Percentiles rank a stretch among this genome's conserved stretches.
Evolutionary conservation across 2,888 invertebrate genomes (phyloP).

Genomic region (Lithophane ornitopus): DNA sequence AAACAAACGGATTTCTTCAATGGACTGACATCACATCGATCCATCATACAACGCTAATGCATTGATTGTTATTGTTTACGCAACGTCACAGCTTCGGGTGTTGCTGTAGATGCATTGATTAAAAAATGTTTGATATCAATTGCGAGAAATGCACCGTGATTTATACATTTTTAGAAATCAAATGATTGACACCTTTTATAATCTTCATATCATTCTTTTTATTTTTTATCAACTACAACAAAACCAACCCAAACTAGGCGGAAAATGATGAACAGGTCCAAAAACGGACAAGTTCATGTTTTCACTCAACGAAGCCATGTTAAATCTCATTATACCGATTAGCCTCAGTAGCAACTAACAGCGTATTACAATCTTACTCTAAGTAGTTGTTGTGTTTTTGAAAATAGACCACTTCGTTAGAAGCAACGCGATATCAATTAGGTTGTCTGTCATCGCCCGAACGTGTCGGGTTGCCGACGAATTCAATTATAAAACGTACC

Average conservation of each 20-base stretch:
- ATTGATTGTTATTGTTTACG: constrained; percentile 84
- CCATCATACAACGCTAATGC: constrained; percentile 84
- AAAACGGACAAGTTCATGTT: constrained; percentile 3
- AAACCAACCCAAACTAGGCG: background rate
- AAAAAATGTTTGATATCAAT: constrained; percentile 36
- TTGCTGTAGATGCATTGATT: constrained; percentile 21
- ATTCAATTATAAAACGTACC: constrained; percentile 73
- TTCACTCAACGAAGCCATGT: background rate
- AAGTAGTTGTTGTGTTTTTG: constrained; percentile 66
- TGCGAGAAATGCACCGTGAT: background rate
- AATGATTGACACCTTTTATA: background rate
- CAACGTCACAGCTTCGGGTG: constrained; percentile 68
- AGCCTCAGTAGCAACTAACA: constrained; percentile 31
- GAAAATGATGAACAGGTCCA: background rate
- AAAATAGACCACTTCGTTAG: constrained; percentile 82
- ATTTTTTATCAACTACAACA: background rate
- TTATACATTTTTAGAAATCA: constrained; percentile 2
- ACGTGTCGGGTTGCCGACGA: constrained; percentile 78
- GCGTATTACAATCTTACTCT: constrained; percentile 51
- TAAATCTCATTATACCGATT: constrained; percentile 28
- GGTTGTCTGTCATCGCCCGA: constrained; percentile 80
- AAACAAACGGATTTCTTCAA: constrained; percentile 75
- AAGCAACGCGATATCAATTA: constrained; percentile 87
- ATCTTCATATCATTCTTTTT: background rate
- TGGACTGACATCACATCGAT: constrained; percentile 74